Percentiles rank a stretch among this genome's conserved stretches.
Evolutionary conservation across 2,797 vertebrate genomes (phyloP).

Genomic region (Prionace glauca): DNA sequence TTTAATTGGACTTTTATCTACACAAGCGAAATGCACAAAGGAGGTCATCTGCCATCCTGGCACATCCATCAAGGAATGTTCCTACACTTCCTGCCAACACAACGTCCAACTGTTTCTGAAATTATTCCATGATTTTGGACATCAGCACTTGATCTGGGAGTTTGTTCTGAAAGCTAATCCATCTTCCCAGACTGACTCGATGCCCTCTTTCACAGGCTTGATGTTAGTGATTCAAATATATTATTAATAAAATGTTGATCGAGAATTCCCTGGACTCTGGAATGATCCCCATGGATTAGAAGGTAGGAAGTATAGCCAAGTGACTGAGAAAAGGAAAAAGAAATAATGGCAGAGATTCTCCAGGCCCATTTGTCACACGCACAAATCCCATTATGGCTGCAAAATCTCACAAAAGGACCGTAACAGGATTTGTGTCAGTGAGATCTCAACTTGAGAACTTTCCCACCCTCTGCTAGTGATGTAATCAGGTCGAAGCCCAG

Average conservation of each 20-base stretch:
- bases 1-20: background rate
- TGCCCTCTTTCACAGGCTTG: background rate
- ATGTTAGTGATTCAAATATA: background rate
- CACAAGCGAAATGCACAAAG: background rate
- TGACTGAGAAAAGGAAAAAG: background rate
- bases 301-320: background rate
- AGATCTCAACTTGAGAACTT: too few relatives aligned
- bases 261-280: background rate
- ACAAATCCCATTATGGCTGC: too few relatives aligned
- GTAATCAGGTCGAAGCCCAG: too few relatives aligned
- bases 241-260: background rate
- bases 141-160: background rate
- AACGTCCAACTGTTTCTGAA: background rate
- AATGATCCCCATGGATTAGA: background rate
- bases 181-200: background rate
- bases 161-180: background rate
- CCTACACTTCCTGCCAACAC: background rate
- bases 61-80: background rate
- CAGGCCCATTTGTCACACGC: too few relatives aligned
- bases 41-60: background rate
- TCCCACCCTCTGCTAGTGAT: too few relatives aligned
- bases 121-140: background rate
- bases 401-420: too few relatives aligned
- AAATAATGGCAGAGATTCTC: background rate
- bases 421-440: too few relatives aligned